Evolutionary conservation across 2,888 invertebrate species (phyloP).

Genomic region (Mesopsocus fuscifrons): DNA sequence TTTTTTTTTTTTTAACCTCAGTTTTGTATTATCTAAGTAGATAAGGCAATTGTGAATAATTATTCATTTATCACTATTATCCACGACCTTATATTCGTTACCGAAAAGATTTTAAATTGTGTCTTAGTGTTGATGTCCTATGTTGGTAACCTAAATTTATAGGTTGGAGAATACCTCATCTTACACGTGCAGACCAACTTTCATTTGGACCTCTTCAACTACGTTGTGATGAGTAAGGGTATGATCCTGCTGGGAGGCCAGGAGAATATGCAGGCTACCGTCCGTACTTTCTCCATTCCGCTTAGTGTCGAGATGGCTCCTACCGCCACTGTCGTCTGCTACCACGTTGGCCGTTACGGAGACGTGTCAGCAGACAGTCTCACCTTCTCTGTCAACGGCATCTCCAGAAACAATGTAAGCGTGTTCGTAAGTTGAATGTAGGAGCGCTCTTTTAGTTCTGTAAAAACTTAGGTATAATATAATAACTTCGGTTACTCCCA

Average conservation of each 20-base stretch:
- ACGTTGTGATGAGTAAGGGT: conserved; percentile 82
- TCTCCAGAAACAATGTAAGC: conserved; percentile 70
- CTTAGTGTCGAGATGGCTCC: conserved; percentile 84
- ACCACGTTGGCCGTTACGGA: conserved; percentile 60
- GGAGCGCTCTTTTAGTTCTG: conserved; percentile 4
- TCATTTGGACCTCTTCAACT: conserved; percentile 74
- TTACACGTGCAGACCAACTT: conserved; percentile 87
- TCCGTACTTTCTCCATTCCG: conserved; percentile 64
- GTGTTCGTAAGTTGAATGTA: conserved; percentile 1
- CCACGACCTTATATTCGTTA: no score
- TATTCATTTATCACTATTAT: no score
- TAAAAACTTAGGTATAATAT: conserved; percentile 10
- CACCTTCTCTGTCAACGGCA: conserved; percentile 93
- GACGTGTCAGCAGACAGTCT: conserved; percentile 80
- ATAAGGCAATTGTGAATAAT: no score
- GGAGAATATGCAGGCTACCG: conserved; percentile 54
- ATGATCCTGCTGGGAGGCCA: conserved; percentile 70
- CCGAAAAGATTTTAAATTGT: no score
- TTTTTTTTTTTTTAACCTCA: conserved; percentile 2
- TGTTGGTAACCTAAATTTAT: no score
- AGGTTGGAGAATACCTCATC: conserved; percentile 87
- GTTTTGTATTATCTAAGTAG: no score
- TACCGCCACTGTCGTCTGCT: conserved; percentile 73
- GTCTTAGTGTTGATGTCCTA: no score
- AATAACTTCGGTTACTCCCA: conserved; percentile 6